Evolutionary conservation across 2,888 invertebrate species (phyloP), one percentile per base, ranked within the genome.

Genomic region (Laothoe populi): DNA sequence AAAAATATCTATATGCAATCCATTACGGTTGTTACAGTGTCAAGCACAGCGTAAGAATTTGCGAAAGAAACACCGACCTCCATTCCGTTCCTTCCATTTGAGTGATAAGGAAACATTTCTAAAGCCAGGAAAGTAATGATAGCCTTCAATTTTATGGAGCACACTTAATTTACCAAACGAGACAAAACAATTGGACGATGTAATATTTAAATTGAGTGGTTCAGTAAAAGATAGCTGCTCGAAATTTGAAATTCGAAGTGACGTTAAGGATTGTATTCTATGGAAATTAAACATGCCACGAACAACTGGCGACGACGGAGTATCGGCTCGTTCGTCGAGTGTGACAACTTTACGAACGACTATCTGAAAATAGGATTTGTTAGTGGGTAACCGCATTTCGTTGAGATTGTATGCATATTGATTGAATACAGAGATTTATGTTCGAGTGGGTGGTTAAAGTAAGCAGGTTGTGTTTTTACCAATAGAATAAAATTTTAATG

Each of bases 161-260:
- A 11, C 40, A 46, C 42, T 64, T 60, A 53, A 64, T 48, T 53
- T 40, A 24, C 16, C 58, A 44, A 45, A 62, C 53, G 26, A 24
- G 24, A 57, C 38, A 61, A 65, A 65, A 65, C 48, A 65, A 61
- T 21, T 21, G 16, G 31, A 35, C 13, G 53, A 65, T 67, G 66
- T 46, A 59, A 70, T 69, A 63, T 70, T 68, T 67, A 71, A 72
- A 73, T 70, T 10, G 24, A 16, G 49, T 42, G 57, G 13, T 24
- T 46, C 26, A 44, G 60, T 21, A 66, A 68, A 65, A 24, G 63
- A 66, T 67, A 63, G 59, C 63, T 62, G 63, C 64, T 66, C 60
- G 16, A 58, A 40, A 57, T 57, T 60, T 63, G 13, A 21, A 59
- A 64, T 65, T 66, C 24, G 68, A 70, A 58, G 67, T 59, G 64